Base-by-base conservation (phyloP, 2,888 invertebrate genomes). In the Elaeidobius kamerunicus region DNA sequence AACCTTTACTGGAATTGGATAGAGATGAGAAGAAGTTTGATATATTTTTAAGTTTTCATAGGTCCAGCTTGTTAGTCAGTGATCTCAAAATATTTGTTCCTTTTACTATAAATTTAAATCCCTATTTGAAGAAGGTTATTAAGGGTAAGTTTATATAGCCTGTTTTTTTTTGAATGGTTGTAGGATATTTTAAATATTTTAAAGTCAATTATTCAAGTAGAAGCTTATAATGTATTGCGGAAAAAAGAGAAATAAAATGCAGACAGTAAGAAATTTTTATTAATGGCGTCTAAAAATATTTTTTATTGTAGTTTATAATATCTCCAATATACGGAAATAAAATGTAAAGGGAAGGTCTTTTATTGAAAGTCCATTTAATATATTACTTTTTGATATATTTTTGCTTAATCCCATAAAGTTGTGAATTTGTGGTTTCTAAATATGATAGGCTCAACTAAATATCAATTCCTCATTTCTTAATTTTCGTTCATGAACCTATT, bases 51-150 rank as follows among this genome's bases (percentile, higher is more conserved):
- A 84, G 90, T 57, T 88, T 91, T 70, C 94, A 95, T 72, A 85
- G 91, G 60, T 82, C 86, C 9, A 91, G 89, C 63, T 79, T 93
- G 55, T 79, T 91, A 35, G 86, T 92, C 6, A 88, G 88, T 34
- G 92, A 94, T 70, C 80, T 99, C 67, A 91, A 94, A 70, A 88
- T 95, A 66, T 98, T 99, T 75, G 78, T 98, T 56, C 97, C 98
- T 0, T 99, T 98, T 72, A 97, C 98, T 12, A 97, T 97, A 65
- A 99, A 98, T 73, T 78, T 99, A 48, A 99, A 99, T 77, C 99
- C 99, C 0, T 98, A 96, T 70, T 84, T 99, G 55, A 87, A 95
- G 69, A 98, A 98, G 76, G 88, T 94, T 49, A 93, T 98, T 52
- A 91, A 95, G 82, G 97, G 92, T 90, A 71, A 66, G 60, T 60